phyloP scores from a whole-genome alignment of 2,113 vertebrate species.

The Sphyrna mokarran region DNA sequence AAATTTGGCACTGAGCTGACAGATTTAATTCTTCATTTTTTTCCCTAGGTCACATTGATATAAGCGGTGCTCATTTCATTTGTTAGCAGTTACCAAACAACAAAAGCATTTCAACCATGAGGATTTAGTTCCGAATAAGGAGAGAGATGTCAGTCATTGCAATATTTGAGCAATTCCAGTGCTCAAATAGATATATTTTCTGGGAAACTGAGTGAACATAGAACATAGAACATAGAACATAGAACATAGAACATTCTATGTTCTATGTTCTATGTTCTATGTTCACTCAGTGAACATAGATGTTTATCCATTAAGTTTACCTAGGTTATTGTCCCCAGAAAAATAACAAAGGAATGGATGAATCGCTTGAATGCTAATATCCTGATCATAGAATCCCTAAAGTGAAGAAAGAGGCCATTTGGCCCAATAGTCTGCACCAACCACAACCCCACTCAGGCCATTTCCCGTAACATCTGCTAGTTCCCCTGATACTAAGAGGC shows the following conservation, averaged over 20 bases:
- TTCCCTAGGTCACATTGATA: not conserved
- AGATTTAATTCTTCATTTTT: not conserved
- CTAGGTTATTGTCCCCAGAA: no score
- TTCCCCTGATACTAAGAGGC: no score
- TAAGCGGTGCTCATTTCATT: not conserved
- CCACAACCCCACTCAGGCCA: no score
- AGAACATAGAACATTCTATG: no score
- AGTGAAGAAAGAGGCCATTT: no score
- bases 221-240: no score
- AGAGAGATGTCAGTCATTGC: not conserved
- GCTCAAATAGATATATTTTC: not conserved
- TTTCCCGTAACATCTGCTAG: no score
- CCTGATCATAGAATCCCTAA: no score
- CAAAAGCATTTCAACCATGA: not conserved
- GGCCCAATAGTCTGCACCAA: no score
- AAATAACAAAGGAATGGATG: not conserved
- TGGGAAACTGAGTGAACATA: not conserved
- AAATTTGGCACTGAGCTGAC: not conserved
- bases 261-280: no score
- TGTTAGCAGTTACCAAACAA: not conserved
- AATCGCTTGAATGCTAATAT: not conserved
- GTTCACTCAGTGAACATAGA: no score
- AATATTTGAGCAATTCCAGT: not conserved
- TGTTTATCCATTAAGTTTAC: not conserved
- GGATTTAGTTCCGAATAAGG: not conserved